Conservation (phyloP, 2,888 invertebrate genomes). For the Argyra leucocephala region DNA sequence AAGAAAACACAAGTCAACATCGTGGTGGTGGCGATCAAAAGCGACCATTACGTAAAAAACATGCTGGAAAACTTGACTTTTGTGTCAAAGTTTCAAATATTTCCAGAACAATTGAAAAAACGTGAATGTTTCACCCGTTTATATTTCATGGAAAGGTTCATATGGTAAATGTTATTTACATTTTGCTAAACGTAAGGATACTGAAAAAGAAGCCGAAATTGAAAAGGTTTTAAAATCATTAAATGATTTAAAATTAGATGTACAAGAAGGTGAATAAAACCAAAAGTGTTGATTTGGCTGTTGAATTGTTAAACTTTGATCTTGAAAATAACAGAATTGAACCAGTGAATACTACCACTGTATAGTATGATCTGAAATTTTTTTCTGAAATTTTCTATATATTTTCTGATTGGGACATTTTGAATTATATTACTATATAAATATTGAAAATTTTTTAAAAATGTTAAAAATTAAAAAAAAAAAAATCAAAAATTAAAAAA, state of each 20-base stretch:
- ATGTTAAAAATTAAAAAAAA: no score
- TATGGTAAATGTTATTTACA: slow-evolving; percentile 64
- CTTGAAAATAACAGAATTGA: slow-evolving; percentile 29
- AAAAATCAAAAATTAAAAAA: no score
- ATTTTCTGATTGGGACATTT: slow-evolving; percentile 39
- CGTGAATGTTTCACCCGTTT: slow-evolving; percentile 66
- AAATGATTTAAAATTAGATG: slow-evolving; percentile 35
- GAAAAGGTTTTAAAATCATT: slow-evolving; percentile 39
- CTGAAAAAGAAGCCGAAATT: slow-evolving; percentile 38
- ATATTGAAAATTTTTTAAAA: neutral
- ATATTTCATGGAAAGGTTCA: slow-evolving; percentile 64
- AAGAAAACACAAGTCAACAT: slow-evolving; percentile 23
- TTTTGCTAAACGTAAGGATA: slow-evolving; percentile 57
- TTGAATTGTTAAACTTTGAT: slow-evolving; percentile 23
- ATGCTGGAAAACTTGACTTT: slow-evolving; percentile 34
- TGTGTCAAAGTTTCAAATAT: slow-evolving; percentile 59
- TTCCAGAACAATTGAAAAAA: slow-evolving; percentile 58
- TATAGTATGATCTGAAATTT: slow-evolving; percentile 40
- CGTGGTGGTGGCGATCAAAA: slow-evolving; percentile 8
- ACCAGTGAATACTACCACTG: slow-evolving; percentile 42
- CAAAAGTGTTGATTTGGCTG: slow-evolving; percentile 24
- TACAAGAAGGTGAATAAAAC: slow-evolving; percentile 23
- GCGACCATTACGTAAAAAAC: neutral
- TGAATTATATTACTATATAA: slow-evolving; percentile 23
- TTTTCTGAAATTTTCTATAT: slow-evolving; percentile 4